Conservation (phyloP, 2,888 invertebrate genomes). For the Spilarctia lutea region DNA sequence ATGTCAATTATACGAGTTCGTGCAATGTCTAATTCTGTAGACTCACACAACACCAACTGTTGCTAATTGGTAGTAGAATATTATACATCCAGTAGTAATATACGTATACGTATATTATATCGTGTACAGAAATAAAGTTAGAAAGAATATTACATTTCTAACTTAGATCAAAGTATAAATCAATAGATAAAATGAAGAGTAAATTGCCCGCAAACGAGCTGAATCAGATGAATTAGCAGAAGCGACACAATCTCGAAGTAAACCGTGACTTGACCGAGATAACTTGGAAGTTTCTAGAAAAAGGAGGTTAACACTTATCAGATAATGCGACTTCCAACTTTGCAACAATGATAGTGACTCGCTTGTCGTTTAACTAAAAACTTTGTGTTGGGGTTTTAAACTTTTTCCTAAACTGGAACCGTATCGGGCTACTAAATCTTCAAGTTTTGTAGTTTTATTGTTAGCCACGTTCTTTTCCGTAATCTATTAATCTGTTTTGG, state of each 20-base stretch:
- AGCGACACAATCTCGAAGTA: slow-evolving; percentile 49
- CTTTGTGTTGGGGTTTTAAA: slow-evolving; percentile 52
- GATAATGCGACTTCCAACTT: slow-evolving; percentile 56
- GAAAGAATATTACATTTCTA: neutral
- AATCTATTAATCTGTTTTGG: slow-evolving; percentile 37
- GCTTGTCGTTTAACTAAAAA: slow-evolving; percentile 52
- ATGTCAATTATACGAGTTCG: too few species aligned
- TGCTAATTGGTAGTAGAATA: too few species aligned
- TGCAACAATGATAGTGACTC: slow-evolving; percentile 50
- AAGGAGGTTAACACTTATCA: slow-evolving; percentile 55
- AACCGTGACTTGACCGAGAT: slow-evolving; percentile 52
- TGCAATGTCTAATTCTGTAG: too few species aligned
- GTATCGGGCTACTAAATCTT: slow-evolving; percentile 50
- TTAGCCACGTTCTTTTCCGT: slow-evolving; percentile 22
- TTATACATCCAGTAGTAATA: too few species aligned
- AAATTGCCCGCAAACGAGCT: slow-evolving; percentile 44
- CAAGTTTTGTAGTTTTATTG: slow-evolving; percentile 50
- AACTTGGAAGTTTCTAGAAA: slow-evolving; percentile 51
- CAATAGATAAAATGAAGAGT: slow-evolving; percentile 35
- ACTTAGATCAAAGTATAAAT: slow-evolving; percentile 1
- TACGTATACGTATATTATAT: too few species aligned
- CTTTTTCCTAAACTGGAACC: slow-evolving; percentile 49
- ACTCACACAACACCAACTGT: too few species aligned
- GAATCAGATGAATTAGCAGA: slow-evolving; percentile 50
- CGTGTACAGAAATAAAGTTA: neutral